Evolutionary conservation across 1,140 invertebrate species (phyloP).

Genomic region (Drosophila novamexicana): DNA sequence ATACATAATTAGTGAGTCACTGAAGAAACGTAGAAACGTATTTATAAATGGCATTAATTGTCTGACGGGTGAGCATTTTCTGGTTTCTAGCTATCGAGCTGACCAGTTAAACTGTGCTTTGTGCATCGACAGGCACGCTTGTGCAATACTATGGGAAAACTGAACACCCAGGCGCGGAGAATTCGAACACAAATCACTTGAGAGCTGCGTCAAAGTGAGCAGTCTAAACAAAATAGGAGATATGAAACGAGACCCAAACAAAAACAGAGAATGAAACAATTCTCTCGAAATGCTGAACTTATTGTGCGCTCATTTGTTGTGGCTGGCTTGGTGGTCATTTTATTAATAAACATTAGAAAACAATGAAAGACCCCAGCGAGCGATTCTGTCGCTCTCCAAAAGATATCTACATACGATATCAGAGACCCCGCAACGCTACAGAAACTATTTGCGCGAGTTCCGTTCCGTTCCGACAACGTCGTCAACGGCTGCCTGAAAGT

Average conservation of each 20-base stretch:
- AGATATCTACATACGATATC: conserved; percentile 40
- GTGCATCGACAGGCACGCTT: conserved; percentile 9
- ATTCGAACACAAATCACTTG: conserved; percentile 23
- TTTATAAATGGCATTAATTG: background rate
- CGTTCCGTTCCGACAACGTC: conserved; percentile 63
- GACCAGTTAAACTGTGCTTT: conserved; percentile 30
- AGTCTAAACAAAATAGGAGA: background rate
- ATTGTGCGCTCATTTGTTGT: background rate
- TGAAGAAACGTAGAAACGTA: background rate
- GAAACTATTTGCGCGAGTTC: conserved; percentile 67
- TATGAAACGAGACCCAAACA: conserved; percentile 4
- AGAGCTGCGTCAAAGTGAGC: conserved; percentile 11
- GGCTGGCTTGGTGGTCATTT: background rate
- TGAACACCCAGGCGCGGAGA: background rate
- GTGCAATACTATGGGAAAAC: background rate
- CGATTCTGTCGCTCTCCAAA: conserved; percentile 24
- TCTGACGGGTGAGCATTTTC: background rate
- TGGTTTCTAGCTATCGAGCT: conserved; percentile 11
- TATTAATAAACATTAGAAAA: conserved; percentile 55
- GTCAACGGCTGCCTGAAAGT: conserved; percentile 59
- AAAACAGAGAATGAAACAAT: conserved; percentile 9
- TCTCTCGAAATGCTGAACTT: conserved; percentile 8
- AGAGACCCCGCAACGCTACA: conserved; percentile 41
- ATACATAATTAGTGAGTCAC: background rate
- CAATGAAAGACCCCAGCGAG: conserved; percentile 28